These are phyloP conservation scores for Dipus sagitta DNA, from an alignment of 2,797 vertebrate species.

Conservation along the genomic window DNA sequence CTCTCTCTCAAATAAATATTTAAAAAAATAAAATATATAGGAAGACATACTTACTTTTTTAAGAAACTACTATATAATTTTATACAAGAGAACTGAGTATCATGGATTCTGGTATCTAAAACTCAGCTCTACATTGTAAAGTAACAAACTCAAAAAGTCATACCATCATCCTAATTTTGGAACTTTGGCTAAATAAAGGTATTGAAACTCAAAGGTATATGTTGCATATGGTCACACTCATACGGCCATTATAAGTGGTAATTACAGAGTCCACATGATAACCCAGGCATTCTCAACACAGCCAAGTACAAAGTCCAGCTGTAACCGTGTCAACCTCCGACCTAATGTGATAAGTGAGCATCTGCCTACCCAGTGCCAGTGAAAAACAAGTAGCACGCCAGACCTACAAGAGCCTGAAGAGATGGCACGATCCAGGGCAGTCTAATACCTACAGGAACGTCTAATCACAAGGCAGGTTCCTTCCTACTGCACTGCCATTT, in stretches of 20 bases:
- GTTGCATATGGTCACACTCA: neutral
- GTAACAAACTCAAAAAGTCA: neutral
- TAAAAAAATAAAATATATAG: neutral
- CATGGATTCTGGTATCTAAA: neutral
- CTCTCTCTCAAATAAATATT: too few relatives aligned
- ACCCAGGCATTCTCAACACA: neutral
- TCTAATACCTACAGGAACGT: neutral
- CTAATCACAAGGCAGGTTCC: neutral
- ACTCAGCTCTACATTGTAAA: neutral
- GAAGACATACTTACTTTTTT: neutral
- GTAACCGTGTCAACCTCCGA: neutral
- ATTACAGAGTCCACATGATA: neutral
- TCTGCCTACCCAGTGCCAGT: neutral
- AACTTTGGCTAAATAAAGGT: constrained; percentile 32
- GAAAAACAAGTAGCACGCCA: neutral
- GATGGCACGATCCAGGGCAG: neutral
- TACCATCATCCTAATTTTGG: neutral
- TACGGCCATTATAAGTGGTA: neutral
- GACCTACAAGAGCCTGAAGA: neutral
- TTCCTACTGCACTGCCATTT: constrained; percentile 7
- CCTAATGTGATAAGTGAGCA: neutral
- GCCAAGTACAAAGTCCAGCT: neutral
- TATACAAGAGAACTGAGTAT: neutral
- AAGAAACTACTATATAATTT: neutral
- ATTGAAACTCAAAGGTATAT: neutral